Base-by-base conservation (phyloP, 2,113 vertebrate genomes). In the Laterallus jamaicensis region DNA sequence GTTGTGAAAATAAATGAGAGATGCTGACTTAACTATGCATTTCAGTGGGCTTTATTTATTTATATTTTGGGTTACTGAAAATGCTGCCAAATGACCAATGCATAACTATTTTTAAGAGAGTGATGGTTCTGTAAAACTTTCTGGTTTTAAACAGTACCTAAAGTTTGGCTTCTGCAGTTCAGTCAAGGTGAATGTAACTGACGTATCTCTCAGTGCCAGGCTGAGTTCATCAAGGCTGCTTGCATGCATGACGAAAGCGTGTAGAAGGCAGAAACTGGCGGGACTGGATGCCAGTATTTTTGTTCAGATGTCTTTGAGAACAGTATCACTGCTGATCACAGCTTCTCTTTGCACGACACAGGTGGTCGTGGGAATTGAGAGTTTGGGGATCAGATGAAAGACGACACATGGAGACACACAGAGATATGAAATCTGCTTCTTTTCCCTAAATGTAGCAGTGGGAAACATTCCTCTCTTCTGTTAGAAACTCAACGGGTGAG, bases 1-100 rank as follows among this genome's bases (percentile, higher is more conserved):
- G 37, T 67, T 94, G 50, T 81, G 78, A 80, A 93, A 82, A 62
- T 68, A 59, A 83, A 83, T 83, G 74, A 91, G 75, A 83, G 49
- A 42, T 58, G 55, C 54, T 80, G 66, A 67, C 29, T 86, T 91
- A 76, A 68, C 31, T 55, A 12, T 67, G 22, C 20, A 64, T 87
- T 88, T 86, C 87, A 80, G 2, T 50, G 29, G 58, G 20, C 22
- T 93, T 83, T 82, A 54, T 93, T 83, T 82, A 54, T 93, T 94
- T 95, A 59, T 85, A 54, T 80, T 91, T 54, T 7, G 37, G 35
- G 13, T 75, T 82, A 82, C 58, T 84, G 66, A 92, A 92, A 95
- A 69, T 58, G 9, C 70, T 96, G 56, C 55, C 83, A 68, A 79
- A 62, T 83, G 70, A 80, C 62, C 47, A 47, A 71, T 88, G 58